A percentile compares a stretch with the other conserved stretches of the same genome.
Conservation (phyloP, 1,140 invertebrate genomes). For the Bombus difficillimus region DNA sequence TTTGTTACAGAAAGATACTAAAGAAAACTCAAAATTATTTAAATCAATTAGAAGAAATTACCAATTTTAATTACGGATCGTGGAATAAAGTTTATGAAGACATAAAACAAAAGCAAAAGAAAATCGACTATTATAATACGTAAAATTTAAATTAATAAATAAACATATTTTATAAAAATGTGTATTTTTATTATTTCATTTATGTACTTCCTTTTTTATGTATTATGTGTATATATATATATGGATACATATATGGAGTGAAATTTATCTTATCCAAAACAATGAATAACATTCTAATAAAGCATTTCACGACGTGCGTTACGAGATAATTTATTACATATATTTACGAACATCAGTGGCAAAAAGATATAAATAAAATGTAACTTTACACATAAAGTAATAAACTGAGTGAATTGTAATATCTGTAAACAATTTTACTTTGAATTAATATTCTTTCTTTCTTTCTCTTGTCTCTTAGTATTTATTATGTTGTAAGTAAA, state of each 20-base stretch:
- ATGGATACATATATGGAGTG: neutral
- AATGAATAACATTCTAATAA: neutral
- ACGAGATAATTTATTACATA: neutral
- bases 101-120: constrained; percentile 48
- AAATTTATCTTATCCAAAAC: neutral
- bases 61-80: constrained; percentile 73
- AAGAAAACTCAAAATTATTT: constrained; percentile 70
- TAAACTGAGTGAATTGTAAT: neutral
- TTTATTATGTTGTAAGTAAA: neutral
- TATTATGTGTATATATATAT: neutral
- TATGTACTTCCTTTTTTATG: neutral
- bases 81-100: constrained; percentile 74
- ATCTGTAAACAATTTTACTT: neutral
- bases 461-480: neutral
- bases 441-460: neutral
- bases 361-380: neutral
- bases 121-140: neutral
- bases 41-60: constrained; percentile 69
- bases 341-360: neutral
- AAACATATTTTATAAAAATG: neutral
- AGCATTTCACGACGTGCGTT: neutral
- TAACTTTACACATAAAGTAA: neutral
- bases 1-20: constrained; percentile 67
- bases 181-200: neutral
- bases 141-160: neutral